Percentiles rank a stretch among this genome's conserved stretches.
These are phyloP conservation scores for Catagonus wagneri DNA, from an alignment of 2,113 vertebrate species.

Conservation along the genomic window DNA sequence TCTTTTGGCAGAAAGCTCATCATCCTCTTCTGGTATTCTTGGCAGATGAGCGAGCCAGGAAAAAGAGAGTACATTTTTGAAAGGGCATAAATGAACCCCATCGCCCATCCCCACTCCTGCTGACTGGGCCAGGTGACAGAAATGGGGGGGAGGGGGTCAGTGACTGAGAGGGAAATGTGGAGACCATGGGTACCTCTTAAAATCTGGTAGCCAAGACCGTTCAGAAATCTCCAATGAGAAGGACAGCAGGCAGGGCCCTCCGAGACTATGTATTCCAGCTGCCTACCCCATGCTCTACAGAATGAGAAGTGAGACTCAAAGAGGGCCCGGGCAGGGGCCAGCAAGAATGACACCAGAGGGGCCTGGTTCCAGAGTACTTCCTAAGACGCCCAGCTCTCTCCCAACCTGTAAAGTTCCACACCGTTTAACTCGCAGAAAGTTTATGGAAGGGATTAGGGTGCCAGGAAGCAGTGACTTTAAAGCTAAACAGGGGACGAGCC, in stretches of 20 bases:
- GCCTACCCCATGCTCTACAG: neutral
- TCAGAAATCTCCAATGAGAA: neutral
- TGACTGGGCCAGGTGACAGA: neutral
- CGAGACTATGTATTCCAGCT: neutral
- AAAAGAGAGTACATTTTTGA: neutral
- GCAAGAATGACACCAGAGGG: neutral
- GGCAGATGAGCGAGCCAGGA: neutral
- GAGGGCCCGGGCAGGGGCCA: neutral
- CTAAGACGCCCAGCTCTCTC: neutral
- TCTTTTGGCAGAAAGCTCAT: neutral
- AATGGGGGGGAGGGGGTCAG: neutral
- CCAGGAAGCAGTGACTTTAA: slow-evolving; percentile 49
- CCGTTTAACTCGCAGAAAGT: slow-evolving; percentile 55
- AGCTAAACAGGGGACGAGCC: neutral
- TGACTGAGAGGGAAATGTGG: neutral
- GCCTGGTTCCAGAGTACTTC: neutral
- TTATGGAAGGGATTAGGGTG: slow-evolving; percentile 37
- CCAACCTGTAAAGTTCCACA: neutral
- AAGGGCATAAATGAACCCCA: neutral
- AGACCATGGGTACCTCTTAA: too few relatives aligned
- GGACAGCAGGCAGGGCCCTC: neutral
- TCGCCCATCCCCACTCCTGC: neutral
- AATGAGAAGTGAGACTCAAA: neutral
- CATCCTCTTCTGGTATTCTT: neutral
- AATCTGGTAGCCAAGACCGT: neutral